phyloP scores from a whole-genome alignment of 2,113 vertebrate species.

The Pelusios castaneus region DNA sequence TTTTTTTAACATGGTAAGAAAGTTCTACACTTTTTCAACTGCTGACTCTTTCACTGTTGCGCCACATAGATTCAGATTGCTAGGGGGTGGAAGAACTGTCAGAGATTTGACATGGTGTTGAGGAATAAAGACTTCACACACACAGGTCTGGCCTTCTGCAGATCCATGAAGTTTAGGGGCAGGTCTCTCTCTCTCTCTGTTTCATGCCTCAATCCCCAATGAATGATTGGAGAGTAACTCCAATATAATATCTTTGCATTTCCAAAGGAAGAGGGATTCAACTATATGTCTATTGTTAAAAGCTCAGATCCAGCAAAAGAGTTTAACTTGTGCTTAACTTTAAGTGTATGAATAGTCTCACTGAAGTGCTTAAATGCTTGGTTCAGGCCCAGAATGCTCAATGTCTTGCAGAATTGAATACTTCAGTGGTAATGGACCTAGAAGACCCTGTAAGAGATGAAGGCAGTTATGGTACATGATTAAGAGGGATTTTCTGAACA shows the following conservation, averaged over 20 bases:
- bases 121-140: not conserved
- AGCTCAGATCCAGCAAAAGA: not conserved
- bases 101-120: not conserved
- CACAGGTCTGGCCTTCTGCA: not conserved
- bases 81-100: not conserved
- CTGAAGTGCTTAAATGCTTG: not conserved
- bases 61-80: too few species aligned
- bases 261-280: not conserved
- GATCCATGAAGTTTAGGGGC: not conserved
- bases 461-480: accelerated
- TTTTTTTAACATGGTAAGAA: too few species aligned
- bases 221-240: not conserved
- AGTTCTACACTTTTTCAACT: too few species aligned
- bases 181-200: not conserved
- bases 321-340: not conserved
- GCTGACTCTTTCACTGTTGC: too few species aligned
- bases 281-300: not conserved
- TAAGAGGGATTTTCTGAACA: not conserved
- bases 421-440: not conserved
- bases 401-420: not conserved
- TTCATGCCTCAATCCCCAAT: not conserved
- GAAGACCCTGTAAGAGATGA: not conserved
- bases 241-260: not conserved
- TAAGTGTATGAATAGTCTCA: not conserved
- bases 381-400: not conserved